A percentile compares a stretch with the other conserved stretches of the same genome.
These are phyloP conservation scores for honey bee (Apis mellifera) DNA, from an alignment of 1,140 invertebrate genomes.

Conservation along the genomic window Amel_HAv3.1 CM009936.2:4370501-4371000, in stretches of 20 bases:
- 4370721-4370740: too few relatives aligned
- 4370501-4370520: not conserved
- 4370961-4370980: conserved; percentile 36
- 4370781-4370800: not conserved
- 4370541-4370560: not conserved
- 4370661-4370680: not conserved
- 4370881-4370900: not conserved
- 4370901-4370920: conserved; percentile 2
- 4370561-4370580: conserved; percentile 27
- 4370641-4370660: not conserved
- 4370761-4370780: too few relatives aligned
- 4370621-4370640: not conserved
- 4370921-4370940: conserved; percentile 7
- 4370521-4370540: not conserved
- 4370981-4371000: conserved; percentile 37
- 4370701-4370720: too few relatives aligned
- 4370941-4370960: not conserved
- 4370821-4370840: not conserved
- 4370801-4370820: not conserved
- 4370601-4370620: not conserved
- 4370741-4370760: too few relatives aligned
- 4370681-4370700: too few relatives aligned
- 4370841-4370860: not conserved
- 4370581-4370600: not conserved
- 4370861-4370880: not conserved